A percentile compares a stretch with the other conserved stretches of the same genome.
Conservation (phyloP, 1,140 invertebrate genomes). For the Pogonomyrmex barbatus region DNA sequence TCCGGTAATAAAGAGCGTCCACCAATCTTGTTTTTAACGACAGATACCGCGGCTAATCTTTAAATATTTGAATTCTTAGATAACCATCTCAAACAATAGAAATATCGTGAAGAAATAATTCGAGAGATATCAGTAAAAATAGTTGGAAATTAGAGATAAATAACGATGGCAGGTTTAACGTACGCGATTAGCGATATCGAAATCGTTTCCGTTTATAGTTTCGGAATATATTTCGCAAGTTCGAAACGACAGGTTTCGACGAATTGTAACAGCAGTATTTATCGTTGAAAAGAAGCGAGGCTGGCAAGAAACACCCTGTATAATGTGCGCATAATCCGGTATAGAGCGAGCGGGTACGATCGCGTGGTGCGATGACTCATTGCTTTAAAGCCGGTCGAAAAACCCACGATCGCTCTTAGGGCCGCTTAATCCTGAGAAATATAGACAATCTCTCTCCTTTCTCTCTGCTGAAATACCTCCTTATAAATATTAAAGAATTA, state of each 20-base stretch:
- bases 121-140: neutral
- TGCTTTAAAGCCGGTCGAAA: slow-evolving; percentile 39
- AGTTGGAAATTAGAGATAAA: neutral
- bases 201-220: neutral
- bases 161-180: neutral
- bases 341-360: slow-evolving; percentile 24
- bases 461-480: neutral
- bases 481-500: slow-evolving; percentile 2
- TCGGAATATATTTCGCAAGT: neutral
- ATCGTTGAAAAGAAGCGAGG: neutral
- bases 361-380: slow-evolving; percentile 46
- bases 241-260: neutral
- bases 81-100: neutral
- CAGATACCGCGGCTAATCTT: neutral
- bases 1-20: neutral
- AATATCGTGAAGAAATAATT: slow-evolving; percentile 3
- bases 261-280: neutral
- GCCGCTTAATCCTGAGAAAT: slow-evolving; percentile 30
- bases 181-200: no score
- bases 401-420: slow-evolving; percentile 17
- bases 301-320: slow-evolving; percentile 11
- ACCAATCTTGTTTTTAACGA: neutral
- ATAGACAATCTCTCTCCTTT: neutral
- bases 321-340: slow-evolving; percentile 21
- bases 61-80: neutral